Percentiles rank a stretch among this genome's conserved stretches.
phyloP scores from a whole-genome alignment of 2,888 invertebrate species.

The Orchestes rusci region DNA sequence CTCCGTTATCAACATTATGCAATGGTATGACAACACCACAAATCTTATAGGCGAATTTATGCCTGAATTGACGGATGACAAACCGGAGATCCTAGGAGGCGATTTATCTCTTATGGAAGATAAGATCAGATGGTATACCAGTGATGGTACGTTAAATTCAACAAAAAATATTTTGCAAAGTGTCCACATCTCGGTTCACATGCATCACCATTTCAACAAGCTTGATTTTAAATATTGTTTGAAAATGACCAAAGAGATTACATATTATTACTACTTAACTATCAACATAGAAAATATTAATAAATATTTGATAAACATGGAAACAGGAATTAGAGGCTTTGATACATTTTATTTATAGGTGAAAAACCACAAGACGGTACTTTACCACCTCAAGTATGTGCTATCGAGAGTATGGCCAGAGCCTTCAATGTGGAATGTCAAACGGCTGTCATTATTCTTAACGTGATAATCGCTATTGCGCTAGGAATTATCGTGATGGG shows the following conservation, averaged over 20 bases:
- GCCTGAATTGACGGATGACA: conserved; percentile 47
- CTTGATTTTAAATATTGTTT: too few relatives aligned
- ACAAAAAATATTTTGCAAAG: background rate
- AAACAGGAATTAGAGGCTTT: too few relatives aligned
- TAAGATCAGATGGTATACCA: conserved; percentile 58
- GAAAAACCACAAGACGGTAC: conserved; percentile 62
- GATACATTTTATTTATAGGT: too few relatives aligned
- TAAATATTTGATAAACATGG: too few relatives aligned
- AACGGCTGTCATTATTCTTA: conserved; percentile 60
- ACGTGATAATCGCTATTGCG: conserved; percentile 53
- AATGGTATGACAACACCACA: conserved; percentile 49
- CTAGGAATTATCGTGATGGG: conserved; percentile 49
- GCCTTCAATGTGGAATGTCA: conserved; percentile 65
- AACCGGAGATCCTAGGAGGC: conserved; percentile 48
- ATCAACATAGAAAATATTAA: too few relatives aligned
- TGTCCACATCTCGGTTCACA: too few relatives aligned
- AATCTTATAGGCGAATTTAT: conserved; percentile 51
- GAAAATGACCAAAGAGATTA: too few relatives aligned
- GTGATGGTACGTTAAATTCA: conserved; percentile 46
- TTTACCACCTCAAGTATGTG: conserved; percentile 53
- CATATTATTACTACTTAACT: too few relatives aligned
- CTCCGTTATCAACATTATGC: conserved; percentile 53
- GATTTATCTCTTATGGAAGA: conserved; percentile 48
- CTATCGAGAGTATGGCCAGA: conserved; percentile 60
- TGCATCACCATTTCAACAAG: too few relatives aligned